Percentiles rank a stretch among this genome's conserved stretches.
These are phyloP conservation scores for Gallinago media DNA, from an alignment of 2,113 vertebrate genomes.

Conservation along the genomic window DNA sequence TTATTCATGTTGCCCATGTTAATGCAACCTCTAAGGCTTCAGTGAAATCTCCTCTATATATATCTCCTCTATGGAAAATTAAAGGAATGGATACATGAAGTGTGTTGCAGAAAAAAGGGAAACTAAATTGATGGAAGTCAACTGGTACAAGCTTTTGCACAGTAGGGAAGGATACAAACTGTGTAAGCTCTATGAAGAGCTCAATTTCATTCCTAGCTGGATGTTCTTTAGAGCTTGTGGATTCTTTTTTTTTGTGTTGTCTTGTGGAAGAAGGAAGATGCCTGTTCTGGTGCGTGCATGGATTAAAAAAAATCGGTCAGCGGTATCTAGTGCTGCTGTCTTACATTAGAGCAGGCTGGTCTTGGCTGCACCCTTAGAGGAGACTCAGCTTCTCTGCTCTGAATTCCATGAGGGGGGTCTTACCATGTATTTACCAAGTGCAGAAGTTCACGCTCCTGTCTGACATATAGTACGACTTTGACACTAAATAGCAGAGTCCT, in stretches of 20 bases:
- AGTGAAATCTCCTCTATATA: background rate
- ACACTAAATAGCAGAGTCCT: background rate
- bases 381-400: background rate
- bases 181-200: rapidly evolving
- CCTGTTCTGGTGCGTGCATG: background rate
- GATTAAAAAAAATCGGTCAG: background rate
- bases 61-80: background rate
- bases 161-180: background rate
- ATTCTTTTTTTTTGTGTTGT: background rate
- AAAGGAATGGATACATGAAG: background rate
- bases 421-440: background rate
- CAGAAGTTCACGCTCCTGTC: background rate
- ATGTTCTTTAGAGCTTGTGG: background rate
- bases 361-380: background rate
- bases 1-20: background rate
- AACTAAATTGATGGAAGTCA: background rate
- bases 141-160: background rate
- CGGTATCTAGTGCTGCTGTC: background rate
- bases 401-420: rapidly evolving
- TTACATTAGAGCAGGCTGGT: background rate
- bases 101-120: background rate
- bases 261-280: background rate
- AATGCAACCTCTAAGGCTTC: background rate
- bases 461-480: background rate
- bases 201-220: background rate